Conservation (phyloP, 1,140 invertebrate species). For the Reticulitermes speratus region DNA sequence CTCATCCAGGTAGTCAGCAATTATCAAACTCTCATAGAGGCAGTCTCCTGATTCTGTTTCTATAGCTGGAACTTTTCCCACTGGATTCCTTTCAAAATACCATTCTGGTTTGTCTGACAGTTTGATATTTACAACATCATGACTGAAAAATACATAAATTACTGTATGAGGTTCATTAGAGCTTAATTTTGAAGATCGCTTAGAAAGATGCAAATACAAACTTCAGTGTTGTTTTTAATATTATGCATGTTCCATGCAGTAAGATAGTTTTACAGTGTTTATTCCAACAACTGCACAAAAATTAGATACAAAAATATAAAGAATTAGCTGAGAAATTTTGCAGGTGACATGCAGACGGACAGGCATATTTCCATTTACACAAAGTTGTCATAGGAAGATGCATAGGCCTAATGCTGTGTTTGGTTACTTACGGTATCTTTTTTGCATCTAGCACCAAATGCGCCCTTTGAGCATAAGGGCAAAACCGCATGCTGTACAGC, state of each 20-base stretch:
- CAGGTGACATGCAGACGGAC: too few relatives aligned
- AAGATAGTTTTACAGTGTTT: too few relatives aligned
- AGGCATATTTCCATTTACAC: too few relatives aligned
- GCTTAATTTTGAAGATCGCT: not conserved
- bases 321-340: too few relatives aligned
- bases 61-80: constrained; percentile 80
- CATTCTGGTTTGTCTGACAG: constrained; percentile 83
- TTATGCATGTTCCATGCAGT: too few relatives aligned
- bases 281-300: too few relatives aligned
- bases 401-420: not conserved
- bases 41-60: constrained; percentile 62
- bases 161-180: not conserved
- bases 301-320: too few relatives aligned
- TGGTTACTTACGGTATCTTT: constrained; percentile 71
- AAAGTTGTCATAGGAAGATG: not conserved
- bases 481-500: constrained; percentile 86
- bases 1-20: constrained; percentile 84
- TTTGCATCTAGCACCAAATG: constrained; percentile 81
- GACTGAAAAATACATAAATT: constrained; percentile 50
- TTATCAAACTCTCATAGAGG: constrained; percentile 78
- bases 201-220: too few relatives aligned
- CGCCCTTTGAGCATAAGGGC: constrained; percentile 84
- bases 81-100: constrained; percentile 67
- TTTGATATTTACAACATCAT: constrained; percentile 85
- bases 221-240: too few relatives aligned